Conservation (phyloP, 2,888 invertebrate genomes). For the Oeneis ivallda region DNA sequence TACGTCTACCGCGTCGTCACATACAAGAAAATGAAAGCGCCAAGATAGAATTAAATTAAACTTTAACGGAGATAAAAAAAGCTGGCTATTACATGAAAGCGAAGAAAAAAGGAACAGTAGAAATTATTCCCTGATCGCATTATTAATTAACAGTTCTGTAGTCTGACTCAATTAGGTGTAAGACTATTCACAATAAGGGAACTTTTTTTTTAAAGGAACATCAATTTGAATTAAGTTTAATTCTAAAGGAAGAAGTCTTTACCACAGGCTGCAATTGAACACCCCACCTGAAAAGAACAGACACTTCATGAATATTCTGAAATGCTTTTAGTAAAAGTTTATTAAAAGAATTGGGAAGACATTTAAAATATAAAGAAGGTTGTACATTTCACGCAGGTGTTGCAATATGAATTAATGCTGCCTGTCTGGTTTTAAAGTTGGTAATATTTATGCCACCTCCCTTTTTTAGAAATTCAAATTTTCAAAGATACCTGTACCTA, state of each 20-base stretch:
- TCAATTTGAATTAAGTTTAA: slow-evolving; percentile 57
- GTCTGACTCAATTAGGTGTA: slow-evolving; percentile 46
- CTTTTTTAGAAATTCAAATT: not conserved
- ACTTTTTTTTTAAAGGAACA: slow-evolving; percentile 50
- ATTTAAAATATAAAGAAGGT: slow-evolving; percentile 27
- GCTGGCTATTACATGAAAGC: not conserved
- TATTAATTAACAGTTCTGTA: slow-evolving; percentile 38
- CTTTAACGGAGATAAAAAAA: slow-evolving; percentile 3
- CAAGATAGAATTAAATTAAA: not conserved
- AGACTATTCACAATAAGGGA: slow-evolving; percentile 36
- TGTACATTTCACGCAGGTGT: slow-evolving; percentile 6
- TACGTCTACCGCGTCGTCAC: too few species aligned
- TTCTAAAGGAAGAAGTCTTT: slow-evolving; percentile 52
- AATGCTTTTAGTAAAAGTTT: slow-evolving; percentile 72
- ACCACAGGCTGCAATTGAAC: slow-evolving; percentile 59
- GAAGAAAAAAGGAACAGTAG: slow-evolving; percentile 13
- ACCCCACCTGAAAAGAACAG: slow-evolving; percentile 77
- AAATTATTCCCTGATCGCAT: slow-evolving; percentile 27
- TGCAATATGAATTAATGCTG: not conserved
- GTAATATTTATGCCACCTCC: not conserved
- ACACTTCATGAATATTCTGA: slow-evolving; percentile 77
- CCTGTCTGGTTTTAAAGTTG: not conserved
- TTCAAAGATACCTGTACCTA: too few species aligned
- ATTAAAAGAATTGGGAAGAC: slow-evolving; percentile 57
- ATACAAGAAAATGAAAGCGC: too few species aligned